Percentiles rank a stretch among this genome's conserved stretches.
Evolutionary conservation across 2,888 invertebrate species (phyloP).

Genomic region (Synanthedon andrenaeformis): DNA sequence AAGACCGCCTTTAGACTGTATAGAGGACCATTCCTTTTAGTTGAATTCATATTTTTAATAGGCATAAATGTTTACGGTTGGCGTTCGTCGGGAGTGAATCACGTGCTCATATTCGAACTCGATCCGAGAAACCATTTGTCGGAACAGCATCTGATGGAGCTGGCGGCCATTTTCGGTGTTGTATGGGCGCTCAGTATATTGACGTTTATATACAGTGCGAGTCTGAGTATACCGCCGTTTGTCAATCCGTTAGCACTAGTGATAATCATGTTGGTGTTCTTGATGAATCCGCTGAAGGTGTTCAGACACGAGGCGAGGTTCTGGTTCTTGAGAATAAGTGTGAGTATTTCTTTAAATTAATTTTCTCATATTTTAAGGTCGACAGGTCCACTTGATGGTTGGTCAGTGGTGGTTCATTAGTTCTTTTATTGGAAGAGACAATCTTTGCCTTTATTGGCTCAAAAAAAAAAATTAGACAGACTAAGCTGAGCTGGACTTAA

Average conservation of each 20-base stretch:
- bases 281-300: constrained; percentile 93
- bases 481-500: too few relatives aligned
- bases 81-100: constrained; percentile 97
- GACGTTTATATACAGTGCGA: constrained; percentile 81
- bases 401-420: too few relatives aligned
- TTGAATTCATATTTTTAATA: constrained; percentile 93
- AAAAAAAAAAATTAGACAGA: too few relatives aligned
- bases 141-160: constrained; percentile 94
- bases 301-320: constrained; percentile 93
- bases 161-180: constrained; percentile 93
- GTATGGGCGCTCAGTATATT: constrained; percentile 94
- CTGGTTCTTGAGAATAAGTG: constrained; percentile 92
- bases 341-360: constrained; percentile 56
- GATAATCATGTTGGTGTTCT: constrained; percentile 83
- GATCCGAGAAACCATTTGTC: constrained; percentile 95
- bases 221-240: constrained; percentile 90
- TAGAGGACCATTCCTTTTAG: constrained; percentile 91
- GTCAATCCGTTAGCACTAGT: constrained; percentile 90
- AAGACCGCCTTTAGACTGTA: constrained; percentile 92
- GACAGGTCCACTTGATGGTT: too few relatives aligned
- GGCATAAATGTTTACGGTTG: constrained; percentile 98
- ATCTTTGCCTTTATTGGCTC: too few relatives aligned
- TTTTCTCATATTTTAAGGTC: too few relatives aligned
- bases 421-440: too few relatives aligned
- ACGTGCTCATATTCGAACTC: constrained; percentile 96